Base-by-base conservation (phyloP, 2,888 invertebrate genomes). In the Sympetrum striolatum region DNA sequence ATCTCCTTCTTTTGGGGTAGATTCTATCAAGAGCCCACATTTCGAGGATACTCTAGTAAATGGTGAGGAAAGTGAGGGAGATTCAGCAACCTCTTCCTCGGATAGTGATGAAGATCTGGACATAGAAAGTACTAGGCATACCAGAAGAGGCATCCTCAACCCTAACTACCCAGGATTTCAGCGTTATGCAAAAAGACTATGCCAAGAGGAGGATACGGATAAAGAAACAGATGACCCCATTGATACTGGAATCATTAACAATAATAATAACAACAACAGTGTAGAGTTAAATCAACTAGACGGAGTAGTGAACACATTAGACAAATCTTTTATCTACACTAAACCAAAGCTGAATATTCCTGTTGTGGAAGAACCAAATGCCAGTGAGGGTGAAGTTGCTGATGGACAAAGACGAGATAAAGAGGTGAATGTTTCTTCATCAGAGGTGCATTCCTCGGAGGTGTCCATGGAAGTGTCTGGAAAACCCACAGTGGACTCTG, bases 101-200 rank as follows among this genome's bases (percentile, higher is more conserved):
- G 37, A n/a, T 12, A 58, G 37, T n/a, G 80, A 90, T 25, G 8
- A 37, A 5, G 82, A 58, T 25, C 22, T 37, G 37, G 22, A 37
- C 12, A 22, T 35, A 25, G 18, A 37, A 37, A 25, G 35, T 53
- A 31, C 12, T 15, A 53, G 58, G 15, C 58, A 8, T 25, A 31
- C 25, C 22, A 35, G 86, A 5, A 53, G 60, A 4, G 97, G 97
- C 92, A 97, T 97, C 92, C 96, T 97, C 92, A 97, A 97, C 94
- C 97, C 97, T 90, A 97, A 97, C 94, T 97, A 97, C 94, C 96
- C 97, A 37, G 97, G 97, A 91, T 97, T 97, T 94, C 97, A 97
- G 93, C 97, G 97, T 93, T 95, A 97, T 92, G 97, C 97, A 31
- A 96, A 96, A 93, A 96, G 96, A 91, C 94, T 97, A 92, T 96